Evolutionary conservation across 2,113 vertebrate genomes (phyloP).

Genomic region (Alectura lathami): DNA sequence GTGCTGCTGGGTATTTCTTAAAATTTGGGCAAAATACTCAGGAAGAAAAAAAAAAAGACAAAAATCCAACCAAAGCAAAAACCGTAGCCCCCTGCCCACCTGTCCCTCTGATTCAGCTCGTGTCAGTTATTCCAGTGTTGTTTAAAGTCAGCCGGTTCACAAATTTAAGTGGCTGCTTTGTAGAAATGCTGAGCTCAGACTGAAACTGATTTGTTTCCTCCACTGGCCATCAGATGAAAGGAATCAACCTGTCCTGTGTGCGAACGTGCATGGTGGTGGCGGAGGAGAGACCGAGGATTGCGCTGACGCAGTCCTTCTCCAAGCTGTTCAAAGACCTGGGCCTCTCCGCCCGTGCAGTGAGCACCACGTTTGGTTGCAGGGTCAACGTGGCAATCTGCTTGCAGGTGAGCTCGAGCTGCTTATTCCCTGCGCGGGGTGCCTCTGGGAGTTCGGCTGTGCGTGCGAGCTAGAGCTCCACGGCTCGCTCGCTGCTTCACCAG

Average conservation of each 20-base stretch:
- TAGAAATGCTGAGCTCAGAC: background rate
- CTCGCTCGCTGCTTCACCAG: background rate
- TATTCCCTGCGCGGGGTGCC: background rate
- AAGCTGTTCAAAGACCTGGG: conserved; percentile 97
- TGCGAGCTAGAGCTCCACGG: background rate
- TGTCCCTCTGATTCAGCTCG: too few species aligned
- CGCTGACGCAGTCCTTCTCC: conserved; percentile 92
- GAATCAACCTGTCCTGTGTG: conserved; percentile 93
- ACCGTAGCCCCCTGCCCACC: background rate
- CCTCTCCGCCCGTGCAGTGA: conserved; percentile 91
- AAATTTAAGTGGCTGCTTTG: background rate
- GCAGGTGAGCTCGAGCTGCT: conserved; percentile 81
- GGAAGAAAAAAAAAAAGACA: background rate
- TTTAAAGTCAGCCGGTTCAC: background rate
- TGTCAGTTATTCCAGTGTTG: background rate
- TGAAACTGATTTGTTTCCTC: background rate
- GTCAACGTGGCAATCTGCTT: conserved; percentile 96
- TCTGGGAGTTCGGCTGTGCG: background rate
- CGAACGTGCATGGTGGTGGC: conserved; percentile 98
- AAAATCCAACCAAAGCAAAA: background rate
- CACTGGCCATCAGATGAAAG: conserved; percentile 77
- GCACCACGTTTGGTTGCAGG: conserved; percentile 96
- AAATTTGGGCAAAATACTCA: background rate
- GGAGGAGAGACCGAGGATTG: conserved; percentile 91
- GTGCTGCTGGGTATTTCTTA: background rate